These are phyloP conservation scores for Drosophila littoralis DNA, from an alignment of 1,140 invertebrate species.

Conservation along the genomic window DNA sequence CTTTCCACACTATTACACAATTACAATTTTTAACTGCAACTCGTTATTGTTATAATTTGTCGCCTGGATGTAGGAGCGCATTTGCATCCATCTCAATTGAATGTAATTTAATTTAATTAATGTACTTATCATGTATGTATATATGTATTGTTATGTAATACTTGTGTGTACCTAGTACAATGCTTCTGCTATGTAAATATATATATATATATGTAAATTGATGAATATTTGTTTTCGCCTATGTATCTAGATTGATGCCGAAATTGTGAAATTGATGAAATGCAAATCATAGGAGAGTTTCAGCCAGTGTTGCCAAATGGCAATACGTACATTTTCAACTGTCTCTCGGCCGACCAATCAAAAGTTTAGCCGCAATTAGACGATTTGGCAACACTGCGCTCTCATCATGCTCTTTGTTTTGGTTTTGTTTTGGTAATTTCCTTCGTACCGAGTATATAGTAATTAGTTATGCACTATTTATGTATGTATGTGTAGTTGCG, in stretches of 20 bases:
- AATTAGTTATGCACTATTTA: slow-evolving; percentile 25
- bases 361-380: no score
- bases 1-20: slow-evolving; percentile 65
- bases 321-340: no score
- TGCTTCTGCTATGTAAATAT: slow-evolving; percentile 1
- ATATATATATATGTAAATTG: slow-evolving; percentile 1
- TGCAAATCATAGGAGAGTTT: background rate
- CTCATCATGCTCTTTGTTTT: background rate
- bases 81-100: slow-evolving; percentile 9
- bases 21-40: slow-evolving; percentile 80
- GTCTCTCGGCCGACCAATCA: no score
- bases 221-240: slow-evolving; percentile 2
- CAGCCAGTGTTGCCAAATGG: no score
- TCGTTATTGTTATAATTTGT: slow-evolving; percentile 73
- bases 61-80: slow-evolving; percentile 59
- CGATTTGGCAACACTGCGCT: background rate
- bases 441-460: slow-evolving; percentile 17
- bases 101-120: slow-evolving; percentile 6
- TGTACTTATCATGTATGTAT: slow-evolving; percentile 30
- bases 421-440: slow-evolving; percentile 23
- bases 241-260: background rate
- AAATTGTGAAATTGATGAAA: background rate
- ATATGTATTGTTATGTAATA: slow-evolving; percentile 20
- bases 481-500: slow-evolving; percentile 22
- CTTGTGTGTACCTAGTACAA: slow-evolving; percentile 11